Base-by-base conservation (phyloP, 2,888 invertebrate genomes). In the Lithodes maja region DNA sequence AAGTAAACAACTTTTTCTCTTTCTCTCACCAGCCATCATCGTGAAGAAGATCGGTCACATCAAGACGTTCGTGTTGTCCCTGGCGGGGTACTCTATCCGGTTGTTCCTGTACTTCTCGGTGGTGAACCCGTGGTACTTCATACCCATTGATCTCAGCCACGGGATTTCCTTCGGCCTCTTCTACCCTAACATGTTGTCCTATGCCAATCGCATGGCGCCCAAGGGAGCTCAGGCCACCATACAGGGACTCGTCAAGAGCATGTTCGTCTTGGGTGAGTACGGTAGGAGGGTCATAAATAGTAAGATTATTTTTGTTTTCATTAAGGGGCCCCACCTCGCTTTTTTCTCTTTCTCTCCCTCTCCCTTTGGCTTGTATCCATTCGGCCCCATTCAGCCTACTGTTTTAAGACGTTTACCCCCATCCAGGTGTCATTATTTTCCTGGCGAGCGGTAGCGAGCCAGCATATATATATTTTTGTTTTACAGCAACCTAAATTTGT, bases 131-230 rank as follows among this genome's bases (percentile, higher is more conserved):
- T 98, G 98, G 98, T 96, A 95, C 94, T 96, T 97, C 78, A 94
- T 99, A 89, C 96, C 97, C 0, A 95, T 98, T 85, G 98, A 98
- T 94, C 93, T 97, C 91, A 94, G 97, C 9, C 98, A 98, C 94
- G 98, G 98, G 0, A 94, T 98, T 50, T 97, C 98, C 0, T 97
- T 97, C 93, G 98, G 98, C 50, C 95, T 98, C 93, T 97, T 97
- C 93, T 98, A 97, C 93, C 95, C 97, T 0, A 96, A 97, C 12
- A 97, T 98, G 97, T 96, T 97, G 33, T 97, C 97, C 0, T 98
- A 97, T 94, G 97, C 97, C 0, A 97, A 96, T 93, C 95, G 96
- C 91, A 95, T 97, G 1, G 96, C 97, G 1, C 97, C 97, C 1
- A 95, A 96, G 0, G 98, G 92, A 15, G 85, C 85, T 49, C 80